A percentile compares a stretch with the other conserved stretches of the same genome.
Conservation (phyloP, 2,113 vertebrate species). For the Spilogale gracilis region DNA sequence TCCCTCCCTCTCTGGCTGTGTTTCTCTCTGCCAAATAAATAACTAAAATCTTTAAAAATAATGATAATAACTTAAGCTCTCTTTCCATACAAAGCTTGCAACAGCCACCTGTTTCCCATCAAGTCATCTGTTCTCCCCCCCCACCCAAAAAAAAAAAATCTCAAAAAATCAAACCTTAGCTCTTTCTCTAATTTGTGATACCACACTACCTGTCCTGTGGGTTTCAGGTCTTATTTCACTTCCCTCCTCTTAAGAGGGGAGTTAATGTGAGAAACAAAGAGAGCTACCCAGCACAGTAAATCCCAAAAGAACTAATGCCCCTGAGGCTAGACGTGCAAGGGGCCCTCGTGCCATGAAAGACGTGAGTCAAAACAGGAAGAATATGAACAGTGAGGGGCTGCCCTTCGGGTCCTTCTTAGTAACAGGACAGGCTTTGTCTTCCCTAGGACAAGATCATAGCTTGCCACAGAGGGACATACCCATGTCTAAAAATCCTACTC, state of each 20-base stretch:
- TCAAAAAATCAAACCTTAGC: neutral
- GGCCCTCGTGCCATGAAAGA: neutral
- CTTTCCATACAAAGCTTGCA: slow-evolving; percentile 7
- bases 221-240: neutral
- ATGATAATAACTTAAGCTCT: neutral
- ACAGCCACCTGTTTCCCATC: neutral
- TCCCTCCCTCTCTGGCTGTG: no score
- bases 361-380: neutral
- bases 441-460: neutral
- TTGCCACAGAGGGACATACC: neutral
- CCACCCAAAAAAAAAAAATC: neutral
- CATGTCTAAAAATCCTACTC: neutral
- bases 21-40: no score
- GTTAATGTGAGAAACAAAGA: slow-evolving; percentile 2
- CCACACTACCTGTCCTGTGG: neutral
- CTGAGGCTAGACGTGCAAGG: neutral
- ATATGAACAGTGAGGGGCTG: neutral
- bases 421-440: neutral
- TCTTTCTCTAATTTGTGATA: neutral
- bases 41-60: no score
- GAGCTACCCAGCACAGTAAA: neutral
- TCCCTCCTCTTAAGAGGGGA: neutral
- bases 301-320: neutral
- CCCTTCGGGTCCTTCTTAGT: neutral
- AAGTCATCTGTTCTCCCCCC: neutral